Percentiles rank a stretch among this genome's conserved stretches.
Conservation (phyloP, 2,888 invertebrate species). For the Tipula vernalis region DNA sequence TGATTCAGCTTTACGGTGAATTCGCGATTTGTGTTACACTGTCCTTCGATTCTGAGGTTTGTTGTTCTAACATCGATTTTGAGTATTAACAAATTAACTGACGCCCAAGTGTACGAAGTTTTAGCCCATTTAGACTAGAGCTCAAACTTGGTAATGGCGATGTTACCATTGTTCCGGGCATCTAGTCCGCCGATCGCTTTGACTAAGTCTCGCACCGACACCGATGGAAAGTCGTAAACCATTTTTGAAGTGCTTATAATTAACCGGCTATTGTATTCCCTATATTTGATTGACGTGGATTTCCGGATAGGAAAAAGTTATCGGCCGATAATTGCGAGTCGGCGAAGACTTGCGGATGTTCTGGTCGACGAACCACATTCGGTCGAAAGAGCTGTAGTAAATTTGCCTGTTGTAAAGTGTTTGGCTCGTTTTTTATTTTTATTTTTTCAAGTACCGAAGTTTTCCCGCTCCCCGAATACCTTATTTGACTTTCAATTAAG, state of each 20-base stretch:
- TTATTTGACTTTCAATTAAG: constrained; percentile 55
- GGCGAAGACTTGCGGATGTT: not conserved
- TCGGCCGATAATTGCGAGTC: not conserved
- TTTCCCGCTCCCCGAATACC: constrained; percentile 20
- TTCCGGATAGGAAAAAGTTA: constrained; percentile 16
- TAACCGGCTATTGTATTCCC: constrained; percentile 35
- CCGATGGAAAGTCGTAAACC: constrained; percentile 33
- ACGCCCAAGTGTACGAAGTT: constrained; percentile 46
- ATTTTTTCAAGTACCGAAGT: constrained; percentile 40
- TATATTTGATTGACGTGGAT: constrained; percentile 26
- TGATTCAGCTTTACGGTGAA: not conserved
- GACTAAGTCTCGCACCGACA: constrained; percentile 58
- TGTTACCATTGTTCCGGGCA: constrained; percentile 65
- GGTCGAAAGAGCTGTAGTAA: constrained; percentile 22
- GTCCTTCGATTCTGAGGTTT: constrained; percentile 17
- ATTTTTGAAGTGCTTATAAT: constrained; percentile 34
- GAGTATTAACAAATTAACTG: constrained; percentile 45
- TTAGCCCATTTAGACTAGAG: constrained; percentile 37
- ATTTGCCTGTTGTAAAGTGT: constrained; percentile 21
- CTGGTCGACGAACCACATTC: constrained; percentile 19
- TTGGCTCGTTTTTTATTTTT: constrained; percentile 31
- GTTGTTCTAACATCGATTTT: constrained; percentile 23
- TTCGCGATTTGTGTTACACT: constrained; percentile 31
- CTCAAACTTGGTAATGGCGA: constrained; percentile 47
- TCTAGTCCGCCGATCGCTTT: constrained; percentile 54